Base-by-base conservation (phyloP, 2,797 vertebrate species). In the Lates japonicus region DNA sequence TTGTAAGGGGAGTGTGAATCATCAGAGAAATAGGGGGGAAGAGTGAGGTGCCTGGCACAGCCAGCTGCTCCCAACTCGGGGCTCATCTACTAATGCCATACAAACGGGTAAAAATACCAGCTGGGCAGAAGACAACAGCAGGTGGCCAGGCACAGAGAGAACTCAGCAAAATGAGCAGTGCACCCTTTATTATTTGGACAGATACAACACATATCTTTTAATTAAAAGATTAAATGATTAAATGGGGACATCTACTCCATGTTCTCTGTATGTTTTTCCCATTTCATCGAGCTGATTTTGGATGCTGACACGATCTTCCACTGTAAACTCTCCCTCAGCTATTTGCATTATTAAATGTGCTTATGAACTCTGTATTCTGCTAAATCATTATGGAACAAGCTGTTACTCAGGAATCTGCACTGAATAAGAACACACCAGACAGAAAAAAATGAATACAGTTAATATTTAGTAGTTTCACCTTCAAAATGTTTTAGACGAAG, bases 51-150 rank as follows among this genome's bases (percentile, higher is more conserved):
- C 69, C 61, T 74, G 82, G 90, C 76, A 78, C 25, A 68, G 70
- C 88, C 91, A 94, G 93, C 90, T 93, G 93, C 86, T 94, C 83
- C 76, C 87, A 71, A 87, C 82, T 78, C 78, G 54, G 79, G 59
- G 71, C 84, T 87, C 78, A 87, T 92, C 81, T 60, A 80, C 80
- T 82, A 85, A 87, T 88, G 86, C 81, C 84, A 82, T 66, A 85
- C 88, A 84, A 88, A 80, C 8, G 68, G 80, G 75, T 67, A 81
- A 81, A 83, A 90, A 84, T 80, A 89, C 87, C 89, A 95, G 92
- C 93, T 93, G 87, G 91, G 79, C 83, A 82, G 85, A 90, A 87
- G 74, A 83, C 80, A 87, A 86, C 86, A 92, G 91, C 93, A 94
- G 92, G 93, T 94, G 93, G 92, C 84, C 60, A 44, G 69, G 80